Conservation (phyloP, 2,797 vertebrate species). For the Microctenopoma steveboyesi region DNA sequence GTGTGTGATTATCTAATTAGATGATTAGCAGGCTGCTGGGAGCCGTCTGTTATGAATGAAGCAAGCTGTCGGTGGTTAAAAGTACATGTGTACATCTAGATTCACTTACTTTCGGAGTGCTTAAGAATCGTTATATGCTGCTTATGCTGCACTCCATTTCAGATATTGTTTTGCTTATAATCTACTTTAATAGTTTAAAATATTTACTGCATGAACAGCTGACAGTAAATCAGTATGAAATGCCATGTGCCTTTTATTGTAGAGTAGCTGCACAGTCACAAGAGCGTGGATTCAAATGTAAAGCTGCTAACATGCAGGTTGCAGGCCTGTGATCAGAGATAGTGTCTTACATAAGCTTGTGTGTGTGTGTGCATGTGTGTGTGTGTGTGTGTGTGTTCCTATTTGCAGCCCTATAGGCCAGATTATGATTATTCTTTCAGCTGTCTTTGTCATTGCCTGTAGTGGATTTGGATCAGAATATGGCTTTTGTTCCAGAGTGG, state of each 20-base stretch:
- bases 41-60: conserved; percentile 12
- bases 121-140: not conserved
- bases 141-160: not conserved
- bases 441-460: conserved; percentile 60
- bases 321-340: conserved; percentile 50
- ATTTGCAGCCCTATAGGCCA: conserved; percentile 41
- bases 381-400: conserved; percentile 38
- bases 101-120: not conserved
- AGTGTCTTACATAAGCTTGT: conserved; percentile 44
- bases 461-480: conserved; percentile 62
- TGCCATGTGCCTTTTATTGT: not conserved
- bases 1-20: conserved; percentile 44
- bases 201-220: too few species aligned
- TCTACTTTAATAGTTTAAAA: not conserved
- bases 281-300: conserved; percentile 5
- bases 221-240: not conserved
- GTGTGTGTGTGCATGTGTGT: conserved; percentile 31
- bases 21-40: conserved; percentile 23
- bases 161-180: not conserved
- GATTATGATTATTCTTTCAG: conserved; percentile 60
- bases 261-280: not conserved
- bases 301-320: conserved; percentile 23
- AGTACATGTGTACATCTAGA: not conserved
- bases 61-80: not conserved
- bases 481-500: conserved; percentile 57